A percentile compares a stretch with the other conserved stretches of the same genome.
These are phyloP conservation scores for Pyrgus malvae DNA, from an alignment of 2,888 invertebrate species.

Conservation along the genomic window DNA sequence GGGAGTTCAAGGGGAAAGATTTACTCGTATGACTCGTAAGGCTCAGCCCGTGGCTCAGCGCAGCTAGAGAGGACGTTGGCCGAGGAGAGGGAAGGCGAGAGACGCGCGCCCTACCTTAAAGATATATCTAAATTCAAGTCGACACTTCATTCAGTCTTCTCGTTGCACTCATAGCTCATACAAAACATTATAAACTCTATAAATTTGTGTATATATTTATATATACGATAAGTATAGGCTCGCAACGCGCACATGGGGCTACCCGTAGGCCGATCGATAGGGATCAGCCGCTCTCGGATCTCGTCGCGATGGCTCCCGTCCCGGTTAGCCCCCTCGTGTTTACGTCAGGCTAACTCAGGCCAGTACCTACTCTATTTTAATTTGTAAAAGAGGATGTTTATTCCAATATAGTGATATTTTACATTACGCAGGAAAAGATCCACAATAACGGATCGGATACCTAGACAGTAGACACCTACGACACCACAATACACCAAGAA, in stretches of 20 bases:
- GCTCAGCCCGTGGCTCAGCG: no score
- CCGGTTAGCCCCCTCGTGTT: no score
- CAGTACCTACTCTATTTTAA: no score
- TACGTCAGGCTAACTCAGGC: no score
- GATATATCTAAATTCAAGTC: conserved; percentile 40
- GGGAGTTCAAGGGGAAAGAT: no score
- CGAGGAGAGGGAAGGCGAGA: no score
- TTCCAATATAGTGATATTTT: neutral
- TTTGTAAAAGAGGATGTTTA: no score
- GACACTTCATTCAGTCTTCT: conserved; percentile 69
- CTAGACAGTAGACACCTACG: neutral
- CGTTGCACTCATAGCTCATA: conserved; percentile 64
- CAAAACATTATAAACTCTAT: conserved; percentile 38
- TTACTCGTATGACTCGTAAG: no score
- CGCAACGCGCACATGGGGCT: neutral
- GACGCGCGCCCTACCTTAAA: neutral
- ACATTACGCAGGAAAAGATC: neutral
- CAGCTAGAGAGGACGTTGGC: no score
- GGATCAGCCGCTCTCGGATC: no score
- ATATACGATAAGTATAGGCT: neutral
- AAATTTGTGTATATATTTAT: conserved; percentile 18
- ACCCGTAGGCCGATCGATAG: neutral
- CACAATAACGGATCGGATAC: neutral
- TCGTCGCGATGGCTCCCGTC: no score
- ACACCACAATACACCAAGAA: neutral